phyloP scores from a whole-genome alignment of 2,113 vertebrate species.

The Indri indri region DNA sequence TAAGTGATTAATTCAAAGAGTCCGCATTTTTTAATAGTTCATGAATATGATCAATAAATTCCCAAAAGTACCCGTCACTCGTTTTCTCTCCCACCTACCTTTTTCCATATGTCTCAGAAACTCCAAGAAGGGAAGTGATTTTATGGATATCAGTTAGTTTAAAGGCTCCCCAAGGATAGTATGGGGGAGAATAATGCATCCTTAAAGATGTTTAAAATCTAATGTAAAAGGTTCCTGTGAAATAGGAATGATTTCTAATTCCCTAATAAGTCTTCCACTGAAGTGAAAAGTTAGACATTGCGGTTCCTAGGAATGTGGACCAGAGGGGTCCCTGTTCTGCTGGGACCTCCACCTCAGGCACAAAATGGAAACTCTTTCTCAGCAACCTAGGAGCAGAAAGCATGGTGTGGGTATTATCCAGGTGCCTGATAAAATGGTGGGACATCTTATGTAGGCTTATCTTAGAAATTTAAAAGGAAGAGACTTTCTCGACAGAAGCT shows the following conservation, averaged over 20 bases:
- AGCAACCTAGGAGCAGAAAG: neutral
- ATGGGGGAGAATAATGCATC: conserved; percentile 2
- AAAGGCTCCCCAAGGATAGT: neutral
- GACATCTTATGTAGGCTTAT: neutral
- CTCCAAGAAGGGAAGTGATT: conserved; percentile 35
- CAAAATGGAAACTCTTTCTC: neutral
- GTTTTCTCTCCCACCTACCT: neutral
- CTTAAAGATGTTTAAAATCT: conserved; percentile 58
- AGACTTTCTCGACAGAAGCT: neutral
- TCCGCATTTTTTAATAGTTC: conserved; percentile 67
- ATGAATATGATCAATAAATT: conserved; percentile 54
- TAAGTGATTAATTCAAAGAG: conserved; percentile 63
- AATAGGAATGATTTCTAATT: conserved; percentile 56
- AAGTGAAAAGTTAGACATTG: neutral
- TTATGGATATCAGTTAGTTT: conserved; percentile 28
- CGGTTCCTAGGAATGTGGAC: neutral
- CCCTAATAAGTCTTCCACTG: conserved; percentile 36
- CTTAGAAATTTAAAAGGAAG: neutral
- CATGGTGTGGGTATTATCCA: neutral
- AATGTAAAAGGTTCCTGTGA: conserved; percentile 65
- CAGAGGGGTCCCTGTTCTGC: accelerated
- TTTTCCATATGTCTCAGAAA: neutral
- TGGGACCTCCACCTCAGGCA: neutral
- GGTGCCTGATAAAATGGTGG: neutral
- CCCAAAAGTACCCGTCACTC: neutral